phyloP scores from a whole-genome alignment of 2,113 vertebrate genomes.

The Trachemys scripta region DNA sequence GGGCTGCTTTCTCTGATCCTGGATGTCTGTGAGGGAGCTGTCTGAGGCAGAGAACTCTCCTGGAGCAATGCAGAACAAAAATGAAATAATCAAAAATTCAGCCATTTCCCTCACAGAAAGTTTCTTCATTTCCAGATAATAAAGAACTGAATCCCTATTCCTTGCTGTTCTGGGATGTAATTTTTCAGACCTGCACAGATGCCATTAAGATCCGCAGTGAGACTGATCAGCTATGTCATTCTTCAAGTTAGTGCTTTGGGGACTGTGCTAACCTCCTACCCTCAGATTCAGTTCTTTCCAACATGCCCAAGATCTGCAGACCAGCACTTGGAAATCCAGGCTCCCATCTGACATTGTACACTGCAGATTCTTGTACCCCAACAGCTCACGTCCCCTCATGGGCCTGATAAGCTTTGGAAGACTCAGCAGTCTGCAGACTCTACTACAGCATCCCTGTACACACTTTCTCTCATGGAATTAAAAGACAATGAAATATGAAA shows the following conservation, averaged over 20 bases:
- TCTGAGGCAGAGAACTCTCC: conserved; percentile 93
- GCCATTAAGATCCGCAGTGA: neutral
- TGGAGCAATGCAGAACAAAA: conserved; percentile 55
- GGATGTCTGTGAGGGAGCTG: conserved; percentile 91
- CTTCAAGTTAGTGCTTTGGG: neutral
- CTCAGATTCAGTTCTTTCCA: neutral
- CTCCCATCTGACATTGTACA: neutral
- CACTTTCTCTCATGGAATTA: neutral
- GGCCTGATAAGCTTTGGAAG: neutral
- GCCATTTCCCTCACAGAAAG: neutral
- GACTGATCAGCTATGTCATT: neutral
- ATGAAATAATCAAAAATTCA: neutral
- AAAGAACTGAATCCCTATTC: neutral
- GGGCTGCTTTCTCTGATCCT: conserved; percentile 88
- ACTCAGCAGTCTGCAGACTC: neutral
- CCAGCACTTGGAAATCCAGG: neutral
- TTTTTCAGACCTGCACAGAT: neutral
- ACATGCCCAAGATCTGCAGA: neutral
- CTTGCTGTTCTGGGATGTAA: neutral
- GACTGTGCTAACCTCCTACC: neutral
- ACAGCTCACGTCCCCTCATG: neutral
- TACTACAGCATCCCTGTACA: neutral
- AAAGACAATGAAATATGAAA: neutral
- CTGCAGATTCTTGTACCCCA: neutral
- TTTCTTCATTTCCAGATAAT: neutral